Conservation (phyloP, 1,140 invertebrate genomes). For the Drosophila mayri region DNA sequence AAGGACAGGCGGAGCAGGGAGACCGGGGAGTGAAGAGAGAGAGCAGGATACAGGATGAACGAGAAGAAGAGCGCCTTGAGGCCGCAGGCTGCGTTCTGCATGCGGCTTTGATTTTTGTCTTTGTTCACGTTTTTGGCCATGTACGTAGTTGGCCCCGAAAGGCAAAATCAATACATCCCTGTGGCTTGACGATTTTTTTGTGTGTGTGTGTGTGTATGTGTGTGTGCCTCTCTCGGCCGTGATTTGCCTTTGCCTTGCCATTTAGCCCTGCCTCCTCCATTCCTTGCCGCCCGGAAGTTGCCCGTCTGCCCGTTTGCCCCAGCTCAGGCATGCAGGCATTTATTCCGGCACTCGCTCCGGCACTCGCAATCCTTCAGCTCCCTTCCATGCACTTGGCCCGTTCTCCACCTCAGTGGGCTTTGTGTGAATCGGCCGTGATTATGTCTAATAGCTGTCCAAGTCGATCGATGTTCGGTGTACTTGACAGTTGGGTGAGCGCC, state of each 20-base stretch:
- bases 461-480: slow-evolving; percentile 79
- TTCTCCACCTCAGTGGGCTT: slow-evolving; percentile 35
- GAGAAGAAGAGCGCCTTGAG: slow-evolving; percentile 38
- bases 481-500: slow-evolving; percentile 63
- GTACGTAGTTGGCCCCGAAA: slow-evolving; percentile 50
- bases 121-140: slow-evolving; percentile 61
- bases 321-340: slow-evolving; percentile 65
- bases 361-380: slow-evolving; percentile 25
- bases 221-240: slow-evolving; percentile 29
- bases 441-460: slow-evolving; percentile 84
- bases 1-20: slow-evolving; percentile 8
- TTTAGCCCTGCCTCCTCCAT: slow-evolving; percentile 4
- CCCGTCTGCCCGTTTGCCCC: slow-evolving; percentile 44
- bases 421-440: slow-evolving; percentile 71
- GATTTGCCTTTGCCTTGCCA: slow-evolving; percentile 43
- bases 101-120: slow-evolving; percentile 68
- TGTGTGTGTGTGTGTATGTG: background rate
- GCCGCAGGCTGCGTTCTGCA: slow-evolving; percentile 69
- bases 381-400: background rate
- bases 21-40: background rate
- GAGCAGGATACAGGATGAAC: slow-evolving; percentile 1
- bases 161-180: slow-evolving; percentile 73
- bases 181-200: slow-evolving; percentile 40
- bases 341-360: slow-evolving; percentile 43
- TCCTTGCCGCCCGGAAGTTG: slow-evolving; percentile 51